These are phyloP conservation scores for Zenarchopterus dispar DNA, from an alignment of 2,797 vertebrate genomes.

Conservation along the genomic window DNA sequence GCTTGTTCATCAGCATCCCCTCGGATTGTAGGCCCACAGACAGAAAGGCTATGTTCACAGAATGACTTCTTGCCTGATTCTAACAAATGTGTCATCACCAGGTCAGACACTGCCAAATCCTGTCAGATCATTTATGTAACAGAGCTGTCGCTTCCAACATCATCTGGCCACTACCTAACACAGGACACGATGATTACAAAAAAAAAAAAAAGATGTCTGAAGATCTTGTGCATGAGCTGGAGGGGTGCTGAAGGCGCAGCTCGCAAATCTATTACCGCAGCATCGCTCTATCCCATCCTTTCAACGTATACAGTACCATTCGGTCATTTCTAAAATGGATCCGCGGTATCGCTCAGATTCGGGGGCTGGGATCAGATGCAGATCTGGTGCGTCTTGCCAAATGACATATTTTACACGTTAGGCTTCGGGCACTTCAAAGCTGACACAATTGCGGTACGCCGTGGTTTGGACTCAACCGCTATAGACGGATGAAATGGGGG, in stretches of 20 bases:
- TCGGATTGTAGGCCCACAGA: constrained; percentile 46
- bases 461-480: constrained; percentile 61
- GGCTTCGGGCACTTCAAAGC: constrained; percentile 59
- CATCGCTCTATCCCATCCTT: constrained; percentile 70
- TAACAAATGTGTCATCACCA: constrained; percentile 69
- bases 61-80: constrained; percentile 62
- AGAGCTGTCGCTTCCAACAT: constrained; percentile 53
- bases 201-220: constrained; percentile 63
- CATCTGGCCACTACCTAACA: constrained; percentile 65
- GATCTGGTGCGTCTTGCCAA: constrained; percentile 57
- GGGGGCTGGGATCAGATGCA: constrained; percentile 40
- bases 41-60: constrained; percentile 43
- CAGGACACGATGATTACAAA: constrained; percentile 47
- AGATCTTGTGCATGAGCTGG: constrained; percentile 57
- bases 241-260: constrained; percentile 64
- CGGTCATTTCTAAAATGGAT: constrained; percentile 73
- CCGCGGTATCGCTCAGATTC: constrained; percentile 32
- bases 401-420: constrained; percentile 68
- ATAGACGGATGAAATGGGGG: constrained; percentile 64
- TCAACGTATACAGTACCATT: constrained; percentile 62
- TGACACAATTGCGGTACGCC: constrained; percentile 54
- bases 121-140: constrained; percentile 73
- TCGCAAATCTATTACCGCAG: constrained; percentile 75
- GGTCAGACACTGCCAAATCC: constrained; percentile 70
- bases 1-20: constrained; percentile 25